Percentiles rank a stretch among this genome's conserved stretches.
These are phyloP conservation scores for Agonopterix subpropinquella DNA, from an alignment of 2,888 invertebrate genomes.

Conservation along the genomic window DNA sequence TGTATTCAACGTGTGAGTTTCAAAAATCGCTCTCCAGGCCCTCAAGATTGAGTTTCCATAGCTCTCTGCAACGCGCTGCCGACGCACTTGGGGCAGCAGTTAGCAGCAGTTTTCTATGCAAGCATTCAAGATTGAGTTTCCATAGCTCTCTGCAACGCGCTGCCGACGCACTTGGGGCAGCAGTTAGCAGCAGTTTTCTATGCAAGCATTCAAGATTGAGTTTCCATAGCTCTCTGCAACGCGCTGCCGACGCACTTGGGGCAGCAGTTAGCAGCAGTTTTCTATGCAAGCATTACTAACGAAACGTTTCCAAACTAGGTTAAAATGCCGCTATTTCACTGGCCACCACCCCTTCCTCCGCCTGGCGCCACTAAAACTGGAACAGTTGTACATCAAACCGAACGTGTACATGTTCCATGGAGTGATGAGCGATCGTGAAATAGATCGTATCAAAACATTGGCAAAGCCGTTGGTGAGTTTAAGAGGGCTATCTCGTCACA, in stretches of 20 bases:
- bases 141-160: too few relatives aligned
- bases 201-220: neutral
- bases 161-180: too few relatives aligned
- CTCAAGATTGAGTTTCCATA: too few relatives aligned
- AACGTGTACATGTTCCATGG: neutral
- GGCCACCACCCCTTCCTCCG: neutral
- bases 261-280: neutral
- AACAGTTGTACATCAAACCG: neutral
- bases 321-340: neutral
- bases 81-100: too few relatives aligned
- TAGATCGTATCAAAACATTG: neutral
- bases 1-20: too few relatives aligned
- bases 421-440: slow-evolving; percentile 1
- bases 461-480: neutral
- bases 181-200: too few relatives aligned
- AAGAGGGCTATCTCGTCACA: neutral
- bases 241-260: too few relatives aligned
- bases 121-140: too few relatives aligned
- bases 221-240: too few relatives aligned
- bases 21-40: too few relatives aligned
- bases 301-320: neutral
- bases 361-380: slow-evolving; percentile 1
- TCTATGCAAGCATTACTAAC: neutral
- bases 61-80: too few relatives aligned
- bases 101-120: too few relatives aligned